These are phyloP conservation scores for Cryptocephalus primarius DNA, from an alignment of 2,888 invertebrate genomes.

Conservation along the genomic window DNA sequence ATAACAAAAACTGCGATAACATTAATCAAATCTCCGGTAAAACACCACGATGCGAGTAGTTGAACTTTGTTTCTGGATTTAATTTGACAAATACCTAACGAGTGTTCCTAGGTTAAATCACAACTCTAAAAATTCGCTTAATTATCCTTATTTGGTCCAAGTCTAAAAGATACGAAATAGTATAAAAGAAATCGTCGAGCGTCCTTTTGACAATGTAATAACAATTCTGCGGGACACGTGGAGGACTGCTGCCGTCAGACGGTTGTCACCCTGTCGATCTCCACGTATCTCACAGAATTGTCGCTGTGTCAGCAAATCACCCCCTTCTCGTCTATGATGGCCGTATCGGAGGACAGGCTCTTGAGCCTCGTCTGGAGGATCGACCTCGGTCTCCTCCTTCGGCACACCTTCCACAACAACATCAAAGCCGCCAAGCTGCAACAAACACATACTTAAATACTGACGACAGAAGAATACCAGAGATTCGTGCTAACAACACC, in stretches of 20 bases:
- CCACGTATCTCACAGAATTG: conserved; percentile 88
- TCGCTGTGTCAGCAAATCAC: conserved; percentile 94
- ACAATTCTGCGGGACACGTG: conserved; percentile 30
- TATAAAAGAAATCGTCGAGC: background rate
- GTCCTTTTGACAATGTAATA: background rate
- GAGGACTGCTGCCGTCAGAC: conserved; percentile 53
- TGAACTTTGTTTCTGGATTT: background rate
- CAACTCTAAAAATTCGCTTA: conserved; percentile 23
- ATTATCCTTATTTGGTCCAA: conserved; percentile 20
- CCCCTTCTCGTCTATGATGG: conserved; percentile 76
- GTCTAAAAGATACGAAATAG: conserved; percentile 11
- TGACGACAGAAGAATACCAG: no score
- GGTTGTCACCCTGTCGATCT: conserved; percentile 82
- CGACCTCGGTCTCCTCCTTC: conserved; percentile 59
- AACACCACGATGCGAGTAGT: conserved; percentile 1
- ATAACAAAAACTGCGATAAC: no score
- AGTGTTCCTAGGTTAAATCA: conserved; percentile 20
- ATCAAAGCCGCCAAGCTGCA: conserved; percentile 22
- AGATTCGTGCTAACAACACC: background rate
- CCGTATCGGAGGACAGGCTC: conserved; percentile 44
- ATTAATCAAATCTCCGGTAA: background rate
- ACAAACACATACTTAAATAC: background rate
- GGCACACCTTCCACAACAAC: conserved; percentile 30
- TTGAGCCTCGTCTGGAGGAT: conserved; percentile 70
- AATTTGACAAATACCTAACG: conserved; percentile 13